Conservation (phyloP, 2,113 vertebrate genomes). For the Laterallus jamaicensis region DNA sequence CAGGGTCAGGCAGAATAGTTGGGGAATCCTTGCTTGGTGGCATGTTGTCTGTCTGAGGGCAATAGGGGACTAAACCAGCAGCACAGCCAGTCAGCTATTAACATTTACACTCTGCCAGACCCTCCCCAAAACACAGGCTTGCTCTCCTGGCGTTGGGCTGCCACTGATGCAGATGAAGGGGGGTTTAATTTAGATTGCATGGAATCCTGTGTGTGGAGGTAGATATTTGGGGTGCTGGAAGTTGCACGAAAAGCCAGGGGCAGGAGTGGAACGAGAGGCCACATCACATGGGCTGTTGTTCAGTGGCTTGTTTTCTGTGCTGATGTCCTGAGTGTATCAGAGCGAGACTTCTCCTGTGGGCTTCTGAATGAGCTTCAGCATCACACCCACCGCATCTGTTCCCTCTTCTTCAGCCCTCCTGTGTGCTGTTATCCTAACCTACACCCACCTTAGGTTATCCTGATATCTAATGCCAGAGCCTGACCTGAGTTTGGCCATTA, state of each 20-base stretch:
- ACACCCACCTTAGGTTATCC: too few species aligned
- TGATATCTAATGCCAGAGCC: neutral
- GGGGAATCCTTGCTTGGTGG: neutral
- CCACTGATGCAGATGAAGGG: neutral
- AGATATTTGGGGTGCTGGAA: too few species aligned
- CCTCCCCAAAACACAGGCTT: neutral
- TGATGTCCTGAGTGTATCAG: neutral
- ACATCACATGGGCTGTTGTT: accelerated
- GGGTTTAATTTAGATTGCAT: neutral
- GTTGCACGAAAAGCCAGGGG: neutral
- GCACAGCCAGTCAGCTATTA: neutral
- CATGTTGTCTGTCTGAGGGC: neutral
- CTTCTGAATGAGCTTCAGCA: neutral
- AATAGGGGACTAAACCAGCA: neutral
- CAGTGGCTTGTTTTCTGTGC: neutral
- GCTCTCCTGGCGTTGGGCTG: neutral
- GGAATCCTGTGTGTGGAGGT: neutral
- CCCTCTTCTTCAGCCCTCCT: neutral
- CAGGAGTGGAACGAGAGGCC: neutral
- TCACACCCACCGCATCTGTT: accelerated
- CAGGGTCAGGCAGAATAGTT: neutral
- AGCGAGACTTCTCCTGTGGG: neutral
- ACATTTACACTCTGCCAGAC: neutral
- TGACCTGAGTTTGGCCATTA: accelerated
- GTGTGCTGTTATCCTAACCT: too few species aligned